Conservation (phyloP, 1,140 invertebrate genomes). For the Paraescarpia echinospica region DNA sequence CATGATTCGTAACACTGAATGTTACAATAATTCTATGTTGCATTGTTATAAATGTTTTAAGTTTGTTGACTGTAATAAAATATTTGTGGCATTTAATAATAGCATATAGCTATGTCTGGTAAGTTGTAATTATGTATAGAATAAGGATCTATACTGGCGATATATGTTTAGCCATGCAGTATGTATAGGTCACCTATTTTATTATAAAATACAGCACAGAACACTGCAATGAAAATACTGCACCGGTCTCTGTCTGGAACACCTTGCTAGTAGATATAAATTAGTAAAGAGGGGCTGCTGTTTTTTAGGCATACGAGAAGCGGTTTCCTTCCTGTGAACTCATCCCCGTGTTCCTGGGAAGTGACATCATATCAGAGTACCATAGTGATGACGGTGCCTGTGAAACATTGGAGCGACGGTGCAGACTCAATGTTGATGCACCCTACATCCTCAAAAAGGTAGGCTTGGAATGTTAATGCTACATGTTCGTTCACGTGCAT, state of each 20-base stretch:
- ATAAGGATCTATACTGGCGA: no score
- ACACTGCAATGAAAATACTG: no score
- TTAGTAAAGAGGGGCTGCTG: slow-evolving; percentile 20
- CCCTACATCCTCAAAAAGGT: slow-evolving; percentile 96
- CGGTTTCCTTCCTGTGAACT: slow-evolving; percentile 92
- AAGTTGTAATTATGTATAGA: no score
- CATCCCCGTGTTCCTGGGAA: slow-evolving; percentile 93
- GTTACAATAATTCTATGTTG: no score
- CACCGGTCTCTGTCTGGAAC: no score
- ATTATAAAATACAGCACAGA: no score
- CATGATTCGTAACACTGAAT: no score
- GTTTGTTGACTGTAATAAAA: slow-evolving; percentile 16
- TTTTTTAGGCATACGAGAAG: slow-evolving; percentile 84
- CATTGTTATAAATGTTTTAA: slow-evolving; percentile 21
- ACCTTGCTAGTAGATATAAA: not conserved
- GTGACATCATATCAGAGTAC: slow-evolving; percentile 79
- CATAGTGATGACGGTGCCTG: slow-evolving; percentile 77
- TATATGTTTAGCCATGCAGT: no score
- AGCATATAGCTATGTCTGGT: no score
- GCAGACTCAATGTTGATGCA: slow-evolving; percentile 90
- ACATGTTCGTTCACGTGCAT: not conserved
- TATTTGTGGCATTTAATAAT: no score
- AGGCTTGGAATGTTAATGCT: not conserved
- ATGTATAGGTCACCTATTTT: no score
- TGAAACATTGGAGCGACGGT: slow-evolving; percentile 83